Evolutionary conservation across 37 sponge, comb jelly and placozoan species (phyloP).

Genomic region (Haliclona indistincta): DNA sequence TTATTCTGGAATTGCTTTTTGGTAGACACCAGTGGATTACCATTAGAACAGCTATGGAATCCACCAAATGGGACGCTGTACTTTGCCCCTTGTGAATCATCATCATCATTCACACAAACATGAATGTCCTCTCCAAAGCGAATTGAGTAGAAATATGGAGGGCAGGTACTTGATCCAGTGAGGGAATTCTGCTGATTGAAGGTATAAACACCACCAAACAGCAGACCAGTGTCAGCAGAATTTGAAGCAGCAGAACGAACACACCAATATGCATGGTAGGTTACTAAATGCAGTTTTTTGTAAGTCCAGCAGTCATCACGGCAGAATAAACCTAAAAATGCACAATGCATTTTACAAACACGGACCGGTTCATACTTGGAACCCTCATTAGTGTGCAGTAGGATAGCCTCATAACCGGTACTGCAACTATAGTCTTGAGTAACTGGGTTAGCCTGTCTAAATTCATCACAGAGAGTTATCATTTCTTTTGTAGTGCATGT

Average conservation of each 20-base stretch:
- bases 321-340: conserved; percentile 6
- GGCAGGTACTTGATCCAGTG: conserved; percentile 57
- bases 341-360: too few species aligned
- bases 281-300: conserved; percentile 6
- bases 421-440: conserved; percentile 45
- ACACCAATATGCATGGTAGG: conserved; percentile 72
- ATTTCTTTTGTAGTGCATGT: conserved; percentile 11
- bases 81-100: conserved; percentile 42
- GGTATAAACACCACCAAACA: conserved; percentile 80
- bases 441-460: conserved; percentile 37
- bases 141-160: conserved; percentile 45
- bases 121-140: conserved; percentile 58
- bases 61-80: conserved; percentile 70
- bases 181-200: conserved; percentile 53
- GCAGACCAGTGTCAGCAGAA: conserved; percentile 39
- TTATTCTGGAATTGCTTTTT: too few species aligned
- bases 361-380: too few species aligned
- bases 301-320: too few species aligned
- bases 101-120: conserved; percentile 62
- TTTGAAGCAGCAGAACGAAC: conserved; percentile 15
- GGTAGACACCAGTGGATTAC: conserved; percentile 56
- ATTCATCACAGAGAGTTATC: too few species aligned
- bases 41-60: conserved; percentile 66
- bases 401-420: conserved; percentile 25
- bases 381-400: background rate